phyloP scores from a whole-genome alignment of 2,797 vertebrate species.

The Pangasius mekongensis region DNA sequence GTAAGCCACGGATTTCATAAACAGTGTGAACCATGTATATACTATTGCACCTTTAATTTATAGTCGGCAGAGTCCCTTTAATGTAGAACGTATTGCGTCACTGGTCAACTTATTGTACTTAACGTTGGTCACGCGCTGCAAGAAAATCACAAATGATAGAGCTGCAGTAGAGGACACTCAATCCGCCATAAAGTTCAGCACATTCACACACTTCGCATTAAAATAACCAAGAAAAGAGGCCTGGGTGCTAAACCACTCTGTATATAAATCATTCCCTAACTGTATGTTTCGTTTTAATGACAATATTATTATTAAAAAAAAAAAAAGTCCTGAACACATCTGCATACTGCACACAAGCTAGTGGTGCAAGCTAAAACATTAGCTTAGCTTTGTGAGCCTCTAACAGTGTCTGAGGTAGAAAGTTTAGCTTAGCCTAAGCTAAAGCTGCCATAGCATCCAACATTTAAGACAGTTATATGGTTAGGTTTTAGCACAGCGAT shows the following conservation, averaged over 20 bases:
- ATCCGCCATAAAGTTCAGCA: background rate
- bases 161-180: background rate
- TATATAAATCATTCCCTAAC: background rate
- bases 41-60: background rate
- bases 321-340: too few relatives aligned
- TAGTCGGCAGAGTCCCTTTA: background rate
- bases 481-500: background rate
- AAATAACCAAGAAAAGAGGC: background rate
- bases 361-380: background rate
- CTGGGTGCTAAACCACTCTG: background rate
- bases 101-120: background rate
- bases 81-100: background rate
- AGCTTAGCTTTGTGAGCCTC: background rate
- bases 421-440: background rate
- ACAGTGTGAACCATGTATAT: background rate
- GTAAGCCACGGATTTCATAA: background rate
- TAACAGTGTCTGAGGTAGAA: background rate
- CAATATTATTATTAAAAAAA: background rate
- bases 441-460: background rate
- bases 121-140: background rate
- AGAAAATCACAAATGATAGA: background rate
- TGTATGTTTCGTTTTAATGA: background rate
- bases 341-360: background rate
- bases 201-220: background rate
- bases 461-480: background rate